Percentiles rank a stretch among this genome's conserved stretches.
These are phyloP conservation scores for Lindbergichthys nudifrons DNA, from an alignment of 2,797 vertebrate species.

Conservation along the genomic window DNA sequence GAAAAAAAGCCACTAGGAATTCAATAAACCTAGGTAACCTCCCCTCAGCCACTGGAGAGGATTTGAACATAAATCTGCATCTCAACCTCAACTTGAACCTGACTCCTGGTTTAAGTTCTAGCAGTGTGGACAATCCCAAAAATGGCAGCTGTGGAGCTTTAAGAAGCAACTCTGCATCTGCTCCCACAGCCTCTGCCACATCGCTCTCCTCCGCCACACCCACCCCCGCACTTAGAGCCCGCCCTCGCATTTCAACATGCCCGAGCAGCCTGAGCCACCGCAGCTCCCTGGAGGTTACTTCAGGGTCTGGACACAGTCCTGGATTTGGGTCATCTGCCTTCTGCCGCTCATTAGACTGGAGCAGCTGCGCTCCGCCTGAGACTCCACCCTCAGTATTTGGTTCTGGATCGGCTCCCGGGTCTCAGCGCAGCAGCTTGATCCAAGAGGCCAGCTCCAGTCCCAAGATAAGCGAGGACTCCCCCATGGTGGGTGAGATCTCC, in stretches of 20 bases:
- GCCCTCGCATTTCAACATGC: constrained; percentile 88
- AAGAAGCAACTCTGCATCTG: constrained; percentile 53
- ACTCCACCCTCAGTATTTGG: constrained; percentile 44
- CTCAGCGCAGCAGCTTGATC: constrained; percentile 75
- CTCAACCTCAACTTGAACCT: constrained; percentile 87
- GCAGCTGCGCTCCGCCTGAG: constrained; percentile 72
- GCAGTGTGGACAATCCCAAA: constrained; percentile 62
- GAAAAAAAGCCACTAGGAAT: constrained; percentile 85
- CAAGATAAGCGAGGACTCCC: constrained; percentile 80
- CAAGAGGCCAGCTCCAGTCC: constrained; percentile 74
- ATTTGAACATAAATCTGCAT: constrained; percentile 85
- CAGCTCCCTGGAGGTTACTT: constrained; percentile 85
- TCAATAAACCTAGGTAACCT: constrained; percentile 88
- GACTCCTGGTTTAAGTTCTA: constrained; percentile 79
- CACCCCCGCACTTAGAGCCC: constrained; percentile 80
- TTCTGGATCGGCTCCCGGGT: constrained; percentile 70
- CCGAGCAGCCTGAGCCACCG: constrained; percentile 84
- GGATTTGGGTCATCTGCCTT: constrained; percentile 78
- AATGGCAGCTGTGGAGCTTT: constrained; percentile 60
- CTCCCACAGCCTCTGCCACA: constrained; percentile 69
- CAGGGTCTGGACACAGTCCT: constrained; percentile 55
- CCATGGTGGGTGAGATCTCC: constrained; percentile 84
- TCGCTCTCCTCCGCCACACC: constrained; percentile 75
- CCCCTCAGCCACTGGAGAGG: constrained; percentile 85
- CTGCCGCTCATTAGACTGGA: constrained; percentile 85